A percentile compares a stretch with the other conserved stretches of the same genome.
phyloP scores from a whole-genome alignment of 1,140 invertebrate species.

The Neoseiulus cucumeris region DNA sequence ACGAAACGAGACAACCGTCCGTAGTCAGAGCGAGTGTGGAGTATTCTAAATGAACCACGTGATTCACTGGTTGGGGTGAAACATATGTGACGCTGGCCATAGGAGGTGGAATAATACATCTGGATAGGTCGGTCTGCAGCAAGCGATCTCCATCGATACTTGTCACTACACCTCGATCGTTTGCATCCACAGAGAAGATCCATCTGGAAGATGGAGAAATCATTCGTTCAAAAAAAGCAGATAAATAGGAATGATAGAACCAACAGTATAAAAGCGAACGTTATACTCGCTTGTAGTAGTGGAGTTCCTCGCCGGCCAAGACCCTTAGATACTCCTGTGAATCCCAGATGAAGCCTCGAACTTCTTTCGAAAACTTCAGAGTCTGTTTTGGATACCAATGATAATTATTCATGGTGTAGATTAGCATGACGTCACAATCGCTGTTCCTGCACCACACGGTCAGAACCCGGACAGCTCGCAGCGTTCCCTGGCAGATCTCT shows the following conservation, averaged over 20 bases:
- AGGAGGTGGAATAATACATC: not conserved
- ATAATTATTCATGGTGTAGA: slow-evolving; percentile 65
- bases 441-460: slow-evolving; percentile 18
- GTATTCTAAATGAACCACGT: not conserved
- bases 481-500: slow-evolving; percentile 26
- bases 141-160: not conserved
- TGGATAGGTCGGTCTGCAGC: not conserved
- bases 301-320: not conserved
- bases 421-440: slow-evolving; percentile 33
- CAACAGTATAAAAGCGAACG: no score
- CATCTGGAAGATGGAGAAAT: not conserved
- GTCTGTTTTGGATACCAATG: slow-evolving; percentile 74
- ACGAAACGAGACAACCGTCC: not conserved
- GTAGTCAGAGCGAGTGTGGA: not conserved
- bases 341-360: slow-evolving; percentile 28
- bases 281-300: not conserved
- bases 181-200: not conserved
- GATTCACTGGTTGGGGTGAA: not conserved
- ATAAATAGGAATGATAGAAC: no score
- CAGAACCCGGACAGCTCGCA: slow-evolving; percentile 41
- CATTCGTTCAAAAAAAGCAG: no score
- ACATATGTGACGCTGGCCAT: not conserved
- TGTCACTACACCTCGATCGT: not conserved
- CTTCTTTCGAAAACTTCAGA: slow-evolving; percentile 32
- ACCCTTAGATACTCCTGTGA: not conserved